Conservation (phyloP, 2,113 vertebrate species). For the Dipodomys stephensi region DNA sequence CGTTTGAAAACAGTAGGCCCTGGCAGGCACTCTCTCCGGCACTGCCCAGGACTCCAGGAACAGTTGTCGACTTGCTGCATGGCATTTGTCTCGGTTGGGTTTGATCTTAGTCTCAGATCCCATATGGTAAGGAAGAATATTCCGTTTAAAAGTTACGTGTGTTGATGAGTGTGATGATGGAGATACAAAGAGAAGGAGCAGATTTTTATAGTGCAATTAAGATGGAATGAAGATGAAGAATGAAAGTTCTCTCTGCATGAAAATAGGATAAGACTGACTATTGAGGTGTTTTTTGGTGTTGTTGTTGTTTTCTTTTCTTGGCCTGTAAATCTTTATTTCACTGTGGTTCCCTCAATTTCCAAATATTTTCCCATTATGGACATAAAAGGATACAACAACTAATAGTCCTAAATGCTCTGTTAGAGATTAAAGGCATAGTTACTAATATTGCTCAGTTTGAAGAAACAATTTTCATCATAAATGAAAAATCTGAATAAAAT, state of each 20-base stretch:
- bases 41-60: slow-evolving; percentile 74
- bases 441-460: background rate
- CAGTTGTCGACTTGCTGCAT: slow-evolving; percentile 55
- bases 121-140: slow-evolving; percentile 76
- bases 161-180: slow-evolving; percentile 20
- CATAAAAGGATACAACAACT: background rate
- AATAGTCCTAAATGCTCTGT: background rate
- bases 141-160: slow-evolving; percentile 54
- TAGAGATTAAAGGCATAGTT: slow-evolving; percentile 10
- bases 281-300: background rate
- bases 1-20: slow-evolving; percentile 74
- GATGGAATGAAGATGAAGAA: slow-evolving; percentile 39
- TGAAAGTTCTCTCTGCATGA: background rate
- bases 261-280: background rate
- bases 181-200: slow-evolving; percentile 52
- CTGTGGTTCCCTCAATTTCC: background rate
- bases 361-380: background rate
- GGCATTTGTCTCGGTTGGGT: slow-evolving; percentile 65
- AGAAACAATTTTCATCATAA: background rate
- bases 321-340: slow-evolving; percentile 32
- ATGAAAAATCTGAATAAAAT: slow-evolving; percentile 29
- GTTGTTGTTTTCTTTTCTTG: background rate
- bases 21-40: slow-evolving; percentile 44
- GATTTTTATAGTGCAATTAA: slow-evolving; percentile 26
- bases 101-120: slow-evolving; percentile 78